Base-by-base conservation (phyloP, 2,113 vertebrate species). In the Lonchura striata region DNA sequence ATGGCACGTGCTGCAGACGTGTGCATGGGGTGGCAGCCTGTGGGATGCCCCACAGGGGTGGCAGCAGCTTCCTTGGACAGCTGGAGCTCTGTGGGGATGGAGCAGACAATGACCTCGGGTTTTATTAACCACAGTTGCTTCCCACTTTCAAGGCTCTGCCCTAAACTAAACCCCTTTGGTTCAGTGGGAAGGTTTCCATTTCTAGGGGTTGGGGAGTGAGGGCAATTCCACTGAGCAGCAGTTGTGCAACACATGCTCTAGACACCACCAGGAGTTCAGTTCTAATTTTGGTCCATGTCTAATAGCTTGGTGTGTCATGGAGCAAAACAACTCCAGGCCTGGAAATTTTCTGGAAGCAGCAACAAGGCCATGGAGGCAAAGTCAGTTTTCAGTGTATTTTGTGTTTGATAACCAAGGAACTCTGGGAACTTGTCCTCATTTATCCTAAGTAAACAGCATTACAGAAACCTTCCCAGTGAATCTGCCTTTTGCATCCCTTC, bases 41-140 rank as follows among this genome's bases (percentile, higher is more conserved):
- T 84, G 91, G 97, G 94, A 61, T 91, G 96, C 83, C 94, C 88
- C 69, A 47, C 15, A 79, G 76, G 88, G 74, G 65, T 81, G 94
- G 84, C 71, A 95, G 86, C 52, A 56, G 60, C 63, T 88, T 91
- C 78, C 76, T 97, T 39, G 56, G 91, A 28, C 69, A 78, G 84
- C 61, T 91, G 83, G 90, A 54, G 57, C 82, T 86, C 80, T 4
- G 1, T 11, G 13, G 14, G 14, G 68, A 30, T 17, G 52, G 65
- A 80, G 17, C 5, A 25, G 31, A 30, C 24, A 10, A 11, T 0
- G 2, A 44, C 3, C 6, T 59, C 8, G 60, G 27, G 35, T 68
- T 94, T 91, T 37, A 35, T 76, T 44, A 71, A 64, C 41, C 28
- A 22, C 27, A 54, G 4, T 35, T 5, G 10, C 27, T 59, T 66